Conservation (phyloP, 2,113 vertebrate species). For the Ochotona curzoniae region DNA sequence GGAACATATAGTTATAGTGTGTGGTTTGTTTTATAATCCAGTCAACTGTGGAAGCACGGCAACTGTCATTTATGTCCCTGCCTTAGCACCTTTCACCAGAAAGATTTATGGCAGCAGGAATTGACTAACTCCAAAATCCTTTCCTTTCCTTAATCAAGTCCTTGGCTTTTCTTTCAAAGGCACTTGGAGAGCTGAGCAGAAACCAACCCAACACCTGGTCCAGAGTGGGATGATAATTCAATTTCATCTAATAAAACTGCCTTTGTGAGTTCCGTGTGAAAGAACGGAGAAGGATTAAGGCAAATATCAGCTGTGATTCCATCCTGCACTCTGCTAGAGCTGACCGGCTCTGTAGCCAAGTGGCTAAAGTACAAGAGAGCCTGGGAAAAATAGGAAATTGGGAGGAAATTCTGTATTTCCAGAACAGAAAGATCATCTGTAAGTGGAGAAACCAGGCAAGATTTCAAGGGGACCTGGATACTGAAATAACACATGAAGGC, state of each 20-base stretch:
- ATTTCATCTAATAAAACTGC: slow-evolving; percentile 47
- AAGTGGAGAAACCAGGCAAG: slow-evolving; percentile 24
- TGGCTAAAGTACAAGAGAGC: neutral
- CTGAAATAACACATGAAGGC: neutral
- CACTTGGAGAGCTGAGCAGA: slow-evolving; percentile 37
- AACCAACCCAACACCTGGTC: neutral
- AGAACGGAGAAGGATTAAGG: neutral
- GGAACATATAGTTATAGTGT: slow-evolving; percentile 49
- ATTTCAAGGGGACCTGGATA: neutral
- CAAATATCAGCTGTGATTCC: neutral
- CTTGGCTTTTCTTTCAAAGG: slow-evolving; percentile 63
- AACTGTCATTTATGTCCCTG: slow-evolving; percentile 71
- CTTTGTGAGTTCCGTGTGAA: slow-evolving; percentile 29
- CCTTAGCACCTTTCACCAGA: slow-evolving; percentile 51
- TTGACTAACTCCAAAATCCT: slow-evolving; percentile 64
- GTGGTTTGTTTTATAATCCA: slow-evolving; percentile 76
- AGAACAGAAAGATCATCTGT: neutral
- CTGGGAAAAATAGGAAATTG: neutral
- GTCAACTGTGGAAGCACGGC: slow-evolving; percentile 60
- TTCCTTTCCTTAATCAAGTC: slow-evolving; percentile 64
- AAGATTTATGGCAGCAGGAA: slow-evolving; percentile 57
- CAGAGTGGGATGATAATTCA: slow-evolving; percentile 12
- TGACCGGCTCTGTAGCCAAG: neutral
- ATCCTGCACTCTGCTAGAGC: neutral
- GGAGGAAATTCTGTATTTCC: neutral